Conservation (phyloP, 2,797 vertebrate genomes). For the Esox lucius region DNA sequence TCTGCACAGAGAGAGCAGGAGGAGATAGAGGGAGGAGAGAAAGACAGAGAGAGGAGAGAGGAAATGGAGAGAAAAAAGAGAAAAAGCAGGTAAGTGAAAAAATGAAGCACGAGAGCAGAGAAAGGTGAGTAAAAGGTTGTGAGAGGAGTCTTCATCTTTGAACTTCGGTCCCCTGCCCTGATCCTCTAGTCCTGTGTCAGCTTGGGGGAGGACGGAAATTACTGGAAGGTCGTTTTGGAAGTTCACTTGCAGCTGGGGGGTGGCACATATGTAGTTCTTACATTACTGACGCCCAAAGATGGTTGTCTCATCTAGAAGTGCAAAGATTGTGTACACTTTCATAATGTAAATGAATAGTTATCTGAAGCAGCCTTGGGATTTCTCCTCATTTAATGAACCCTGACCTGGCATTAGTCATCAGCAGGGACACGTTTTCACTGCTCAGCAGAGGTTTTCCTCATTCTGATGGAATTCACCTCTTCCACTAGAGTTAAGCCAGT, state of each 20-base stretch:
- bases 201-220: background rate
- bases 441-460: constrained; percentile 5
- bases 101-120: background rate
- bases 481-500: background rate
- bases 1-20: constrained; percentile 20
- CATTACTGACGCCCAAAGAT: background rate
- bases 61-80: background rate
- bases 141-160: background rate
- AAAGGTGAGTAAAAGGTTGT: background rate
- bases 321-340: constrained; percentile 51
- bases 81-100: background rate
- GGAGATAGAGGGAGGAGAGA: background rate
- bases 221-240: background rate
- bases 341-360: constrained; percentile 34
- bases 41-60: background rate
- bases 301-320: constrained; percentile 11
- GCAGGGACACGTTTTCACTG: constrained; percentile 23
- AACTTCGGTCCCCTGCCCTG: background rate
- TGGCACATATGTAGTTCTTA: background rate
- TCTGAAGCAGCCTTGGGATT: constrained; percentile 28
- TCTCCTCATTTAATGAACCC: constrained; percentile 43
- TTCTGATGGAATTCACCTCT: background rate
- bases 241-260: background rate
- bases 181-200: background rate
- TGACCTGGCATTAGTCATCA: constrained; percentile 41